These are phyloP conservation scores for Castor canadensis DNA, from an alignment of 2,113 vertebrate genomes.

Conservation along the genomic window DNA sequence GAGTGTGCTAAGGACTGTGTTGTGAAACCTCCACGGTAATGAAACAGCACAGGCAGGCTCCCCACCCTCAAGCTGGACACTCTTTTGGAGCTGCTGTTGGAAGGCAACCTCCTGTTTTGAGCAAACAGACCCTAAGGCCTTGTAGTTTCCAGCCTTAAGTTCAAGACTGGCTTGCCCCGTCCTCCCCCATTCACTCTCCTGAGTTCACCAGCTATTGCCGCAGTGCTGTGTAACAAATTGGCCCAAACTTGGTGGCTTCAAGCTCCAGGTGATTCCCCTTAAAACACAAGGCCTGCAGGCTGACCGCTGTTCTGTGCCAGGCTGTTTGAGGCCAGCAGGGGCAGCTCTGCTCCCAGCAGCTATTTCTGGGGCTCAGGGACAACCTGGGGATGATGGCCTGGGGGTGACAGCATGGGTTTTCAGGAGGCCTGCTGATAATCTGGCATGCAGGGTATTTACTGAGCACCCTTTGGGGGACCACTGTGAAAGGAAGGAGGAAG, in stretches of 20 bases:
- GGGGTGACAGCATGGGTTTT: not conserved
- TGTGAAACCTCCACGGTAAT: no score
- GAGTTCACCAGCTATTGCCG: not conserved
- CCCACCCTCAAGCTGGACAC: no score
- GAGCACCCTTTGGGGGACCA: accelerated
- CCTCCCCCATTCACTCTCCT: not conserved
- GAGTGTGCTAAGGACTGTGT: no score
- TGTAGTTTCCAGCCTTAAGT: not conserved
- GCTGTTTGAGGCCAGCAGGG: not conserved
- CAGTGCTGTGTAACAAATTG: accelerated
- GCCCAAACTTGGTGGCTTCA: not conserved
- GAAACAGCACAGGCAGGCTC: no score
- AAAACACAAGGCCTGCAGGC: no score
- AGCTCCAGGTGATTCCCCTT: not conserved
- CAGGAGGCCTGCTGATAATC: not conserved
- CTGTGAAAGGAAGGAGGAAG: not conserved
- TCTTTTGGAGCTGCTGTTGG: no score
- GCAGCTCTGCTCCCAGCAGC: accelerated
- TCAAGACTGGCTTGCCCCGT: not conserved
- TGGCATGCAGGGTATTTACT: accelerated
- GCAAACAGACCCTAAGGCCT: no score
- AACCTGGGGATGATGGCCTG: not conserved
- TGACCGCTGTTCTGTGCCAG: no score
- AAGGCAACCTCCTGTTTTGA: no score
- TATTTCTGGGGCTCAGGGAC: not conserved